Evolutionary conservation across 2,888 invertebrate genomes (phyloP).

Genomic region (Xanthia icteritia): DNA sequence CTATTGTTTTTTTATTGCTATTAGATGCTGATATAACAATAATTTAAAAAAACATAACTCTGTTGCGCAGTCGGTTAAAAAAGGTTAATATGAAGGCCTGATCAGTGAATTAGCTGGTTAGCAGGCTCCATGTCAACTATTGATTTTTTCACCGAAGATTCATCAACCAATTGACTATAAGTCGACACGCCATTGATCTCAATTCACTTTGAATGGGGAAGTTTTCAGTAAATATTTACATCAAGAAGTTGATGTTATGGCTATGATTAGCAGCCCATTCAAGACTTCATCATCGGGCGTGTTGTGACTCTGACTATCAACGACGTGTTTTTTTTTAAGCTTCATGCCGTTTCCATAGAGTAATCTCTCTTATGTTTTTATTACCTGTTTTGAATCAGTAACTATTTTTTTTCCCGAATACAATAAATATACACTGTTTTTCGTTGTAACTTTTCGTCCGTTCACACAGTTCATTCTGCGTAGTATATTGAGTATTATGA

Average conservation of each 20-base stretch:
- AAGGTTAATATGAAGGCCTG: background rate
- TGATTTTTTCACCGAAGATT: conserved; percentile 1
- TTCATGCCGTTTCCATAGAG: too few species aligned
- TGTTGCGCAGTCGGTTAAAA: background rate
- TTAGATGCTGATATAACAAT: too few species aligned
- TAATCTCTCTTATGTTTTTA: too few species aligned
- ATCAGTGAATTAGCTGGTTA: background rate
- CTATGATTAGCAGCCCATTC: background rate
- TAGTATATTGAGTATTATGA: background rate
- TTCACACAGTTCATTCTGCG: background rate
- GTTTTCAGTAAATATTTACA: conserved; percentile 31
- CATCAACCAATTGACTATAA: conserved; percentile 15
- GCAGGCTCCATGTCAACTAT: background rate
- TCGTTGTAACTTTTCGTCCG: background rate
- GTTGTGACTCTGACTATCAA: too few species aligned
- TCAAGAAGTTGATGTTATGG: conserved; percentile 10
- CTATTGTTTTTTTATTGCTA: too few species aligned
- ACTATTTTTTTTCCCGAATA: too few species aligned
- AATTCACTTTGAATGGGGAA: background rate
- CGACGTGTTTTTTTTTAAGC: too few species aligned
- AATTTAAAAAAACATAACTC: too few species aligned
- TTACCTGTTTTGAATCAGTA: too few species aligned
- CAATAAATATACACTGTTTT: background rate
- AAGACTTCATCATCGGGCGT: background rate
- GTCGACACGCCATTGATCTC: conserved; percentile 4